These are phyloP conservation scores for Trichopria drosophilae DNA, from an alignment of 2,888 invertebrate genomes.

Conservation along the genomic window DNA sequence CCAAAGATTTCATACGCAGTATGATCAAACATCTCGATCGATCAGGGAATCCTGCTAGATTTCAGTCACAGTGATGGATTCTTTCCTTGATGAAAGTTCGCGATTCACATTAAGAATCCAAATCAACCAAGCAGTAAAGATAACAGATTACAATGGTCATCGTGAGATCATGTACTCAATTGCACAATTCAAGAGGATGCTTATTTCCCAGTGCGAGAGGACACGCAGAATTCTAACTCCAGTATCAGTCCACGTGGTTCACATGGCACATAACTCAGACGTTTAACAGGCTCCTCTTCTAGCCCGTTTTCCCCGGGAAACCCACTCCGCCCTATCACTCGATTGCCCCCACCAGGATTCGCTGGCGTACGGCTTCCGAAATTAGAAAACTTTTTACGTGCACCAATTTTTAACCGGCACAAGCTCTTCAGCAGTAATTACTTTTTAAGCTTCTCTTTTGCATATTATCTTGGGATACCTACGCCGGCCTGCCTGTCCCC, in stretches of 20 bases:
- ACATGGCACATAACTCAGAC: slow-evolving; percentile 36
- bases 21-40: too few relatives aligned
- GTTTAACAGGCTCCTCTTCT: slow-evolving; percentile 30
- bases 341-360: slow-evolving; percentile 24
- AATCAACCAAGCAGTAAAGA: too few relatives aligned
- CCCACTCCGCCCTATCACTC: slow-evolving; percentile 10
- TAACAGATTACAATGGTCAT: too few relatives aligned
- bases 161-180: too few relatives aligned
- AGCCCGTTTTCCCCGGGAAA: slow-evolving; percentile 7
- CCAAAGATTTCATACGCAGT: too few relatives aligned
- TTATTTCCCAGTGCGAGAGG: too few relatives aligned
- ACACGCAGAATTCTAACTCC: too few relatives aligned
- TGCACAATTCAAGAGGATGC: too few relatives aligned
- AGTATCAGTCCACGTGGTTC: not conserved
- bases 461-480: slow-evolving; percentile 50
- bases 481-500: slow-evolving; percentile 27
- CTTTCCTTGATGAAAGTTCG: too few relatives aligned
- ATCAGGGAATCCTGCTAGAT: too few relatives aligned
- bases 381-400: slow-evolving; percentile 59
- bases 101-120: too few relatives aligned
- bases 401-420: slow-evolving; percentile 57
- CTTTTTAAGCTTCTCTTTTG: slow-evolving; percentile 57
- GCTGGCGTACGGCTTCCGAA: slow-evolving; percentile 45
- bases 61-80: too few relatives aligned
- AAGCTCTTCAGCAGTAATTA: slow-evolving; percentile 55